Evolutionary conservation across 2,888 invertebrate genomes (phyloP).

Genomic region (Zygaena filipendulae): DNA sequence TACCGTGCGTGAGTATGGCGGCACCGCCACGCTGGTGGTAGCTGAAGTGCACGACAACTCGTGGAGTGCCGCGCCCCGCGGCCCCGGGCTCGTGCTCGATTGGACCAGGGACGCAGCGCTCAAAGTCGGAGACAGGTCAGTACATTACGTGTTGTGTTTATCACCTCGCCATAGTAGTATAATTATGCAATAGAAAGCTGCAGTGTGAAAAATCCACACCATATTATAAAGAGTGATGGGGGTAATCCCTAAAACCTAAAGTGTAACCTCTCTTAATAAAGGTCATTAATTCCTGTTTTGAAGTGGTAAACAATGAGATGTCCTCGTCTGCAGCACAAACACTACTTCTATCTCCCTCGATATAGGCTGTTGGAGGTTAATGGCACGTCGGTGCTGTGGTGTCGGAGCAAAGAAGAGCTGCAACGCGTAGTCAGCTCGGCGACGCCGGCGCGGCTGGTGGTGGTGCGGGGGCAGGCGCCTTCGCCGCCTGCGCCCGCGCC

Average conservation of each 20-base stretch:
- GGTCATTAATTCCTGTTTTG: too few relatives aligned
- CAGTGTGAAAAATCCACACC: too few relatives aligned
- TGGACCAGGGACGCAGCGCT: conserved; percentile 86
- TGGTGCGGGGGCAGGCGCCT: conserved; percentile 48
- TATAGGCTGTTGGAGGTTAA: conserved; percentile 86
- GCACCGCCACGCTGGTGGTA: conserved; percentile 65
- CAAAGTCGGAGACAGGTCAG: conserved; percentile 78
- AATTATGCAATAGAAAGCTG: too few relatives aligned
- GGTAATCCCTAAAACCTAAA: too few relatives aligned
- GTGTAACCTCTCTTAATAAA: too few relatives aligned
- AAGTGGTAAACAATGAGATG: too few relatives aligned
- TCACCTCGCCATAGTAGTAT: conserved; percentile 2
- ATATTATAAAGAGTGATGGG: too few relatives aligned
- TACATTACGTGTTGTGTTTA: conserved; percentile 1
- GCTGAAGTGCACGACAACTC: conserved; percentile 78
- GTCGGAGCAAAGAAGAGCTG: conserved; percentile 77
- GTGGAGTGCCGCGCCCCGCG: conserved; percentile 76
- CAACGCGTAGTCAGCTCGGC: conserved; percentile 72
- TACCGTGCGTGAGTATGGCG: conserved; percentile 43
- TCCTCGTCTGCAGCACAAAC: too few relatives aligned
- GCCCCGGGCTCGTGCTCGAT: conserved; percentile 76
- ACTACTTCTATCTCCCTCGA: too few relatives aligned
- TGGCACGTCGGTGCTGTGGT: conserved; percentile 77
- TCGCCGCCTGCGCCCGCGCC: conserved; percentile 39
- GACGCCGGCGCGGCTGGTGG: conserved; percentile 73